Conservation (phyloP, 2,888 invertebrate genomes). For the Thera obeliscata region DNA sequence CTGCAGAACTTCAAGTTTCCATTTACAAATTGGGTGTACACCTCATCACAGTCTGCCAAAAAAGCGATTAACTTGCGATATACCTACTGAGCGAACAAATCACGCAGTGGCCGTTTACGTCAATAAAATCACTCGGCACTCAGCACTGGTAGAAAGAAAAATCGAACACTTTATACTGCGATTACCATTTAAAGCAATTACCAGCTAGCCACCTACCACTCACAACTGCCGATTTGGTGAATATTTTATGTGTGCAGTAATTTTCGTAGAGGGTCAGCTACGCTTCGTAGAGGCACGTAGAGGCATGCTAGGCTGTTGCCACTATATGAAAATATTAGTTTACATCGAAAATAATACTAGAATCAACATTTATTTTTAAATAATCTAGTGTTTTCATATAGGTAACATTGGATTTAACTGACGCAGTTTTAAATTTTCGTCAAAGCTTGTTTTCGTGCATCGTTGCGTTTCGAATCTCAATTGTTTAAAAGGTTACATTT, state of each 20-base stretch:
- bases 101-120: neutral
- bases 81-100: neutral
- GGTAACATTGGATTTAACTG: neutral
- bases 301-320: neutral
- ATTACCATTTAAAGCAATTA: neutral
- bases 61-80: too few relatives aligned
- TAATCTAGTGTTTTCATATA: too few relatives aligned
- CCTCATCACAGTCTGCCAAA: too few relatives aligned
- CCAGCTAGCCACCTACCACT: neutral
- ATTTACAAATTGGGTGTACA: too few relatives aligned
- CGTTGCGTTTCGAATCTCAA: neutral
- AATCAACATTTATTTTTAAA: neutral
- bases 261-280: conserved; percentile 11
- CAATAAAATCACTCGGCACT: neutral
- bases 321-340: neutral
- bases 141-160: neutral
- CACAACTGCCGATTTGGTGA: neutral
- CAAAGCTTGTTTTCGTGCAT: conserved; percentile 9
- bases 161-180: neutral
- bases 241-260: neutral
- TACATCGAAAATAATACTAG: neutral
- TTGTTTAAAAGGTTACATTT: neutral
- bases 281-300: conserved; percentile 8
- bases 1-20: too few relatives aligned
- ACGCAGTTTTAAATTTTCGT: conserved; percentile 28